Percentiles rank a stretch among this genome's conserved stretches.
Evolutionary conservation across 37 sponge, comb jelly and placozoan genomes (phyloP).

Genomic region (Trichoplax adhaerens): DNA sequence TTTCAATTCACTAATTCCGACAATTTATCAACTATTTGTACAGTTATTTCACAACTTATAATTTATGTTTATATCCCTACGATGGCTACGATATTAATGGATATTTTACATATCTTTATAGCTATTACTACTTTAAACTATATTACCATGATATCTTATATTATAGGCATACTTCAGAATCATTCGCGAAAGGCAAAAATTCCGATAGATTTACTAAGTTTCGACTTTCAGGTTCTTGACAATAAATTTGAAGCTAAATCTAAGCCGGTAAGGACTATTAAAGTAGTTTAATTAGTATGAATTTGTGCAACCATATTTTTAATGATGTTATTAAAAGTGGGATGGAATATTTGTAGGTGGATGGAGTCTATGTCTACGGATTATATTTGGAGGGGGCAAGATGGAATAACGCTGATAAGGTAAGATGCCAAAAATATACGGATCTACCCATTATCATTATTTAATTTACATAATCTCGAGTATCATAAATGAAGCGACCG

Average conservation of each 20-base stretch:
- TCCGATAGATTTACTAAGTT: slow-evolving; percentile 11
- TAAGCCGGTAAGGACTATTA: no score
- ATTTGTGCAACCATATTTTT: no score
- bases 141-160: neutral
- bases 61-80: neutral
- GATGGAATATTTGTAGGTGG: neutral
- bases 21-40: no score
- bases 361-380: neutral
- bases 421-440: neutral
- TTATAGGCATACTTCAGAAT: slow-evolving; percentile 8
- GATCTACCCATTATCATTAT: no score
- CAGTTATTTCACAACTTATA: no score
- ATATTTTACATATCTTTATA: neutral
- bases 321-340: no score
- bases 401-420: neutral
- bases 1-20: no score
- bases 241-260: neutral
- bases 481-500: no score
- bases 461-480: no score
- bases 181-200: slow-evolving; percentile 13
- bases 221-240: slow-evolving; percentile 8
- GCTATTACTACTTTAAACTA: neutral
- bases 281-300: no score
- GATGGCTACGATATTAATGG: neutral
- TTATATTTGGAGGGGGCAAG: slow-evolving; percentile 8